Conservation (phyloP, 2,113 vertebrate genomes). For the Thinocorus orbignyianus region DNA sequence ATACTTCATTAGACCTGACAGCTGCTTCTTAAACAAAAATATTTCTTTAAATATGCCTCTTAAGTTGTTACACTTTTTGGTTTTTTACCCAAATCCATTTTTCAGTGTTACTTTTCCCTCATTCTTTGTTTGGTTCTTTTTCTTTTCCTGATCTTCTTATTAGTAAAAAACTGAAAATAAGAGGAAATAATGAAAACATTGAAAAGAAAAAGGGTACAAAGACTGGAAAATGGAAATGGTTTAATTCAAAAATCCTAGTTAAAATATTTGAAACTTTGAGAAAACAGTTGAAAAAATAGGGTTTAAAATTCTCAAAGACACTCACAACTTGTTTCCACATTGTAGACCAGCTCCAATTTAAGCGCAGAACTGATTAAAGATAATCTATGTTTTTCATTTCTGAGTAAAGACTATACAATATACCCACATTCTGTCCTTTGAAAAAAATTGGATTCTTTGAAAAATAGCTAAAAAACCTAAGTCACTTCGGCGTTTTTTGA, state of each 20-base stretch:
- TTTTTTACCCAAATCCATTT: conserved; percentile 1
- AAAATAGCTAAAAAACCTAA: conserved; percentile 32
- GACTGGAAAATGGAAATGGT: neutral
- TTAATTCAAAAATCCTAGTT: neutral
- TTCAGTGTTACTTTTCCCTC: neutral
- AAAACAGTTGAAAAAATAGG: neutral
- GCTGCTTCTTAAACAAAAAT: neutral
- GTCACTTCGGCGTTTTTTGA: conserved; percentile 39
- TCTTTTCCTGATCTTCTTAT: neutral
- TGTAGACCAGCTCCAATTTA: neutral
- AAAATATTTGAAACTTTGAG: neutral
- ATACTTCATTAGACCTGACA: neutral
- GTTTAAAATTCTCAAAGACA: neutral
- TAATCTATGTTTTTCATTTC: neutral
- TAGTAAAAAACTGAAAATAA: neutral
- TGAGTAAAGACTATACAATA: neutral
- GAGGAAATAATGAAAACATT: neutral
- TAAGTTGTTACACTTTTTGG: neutral
- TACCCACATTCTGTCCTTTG: neutral
- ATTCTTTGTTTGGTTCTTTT: neutral
- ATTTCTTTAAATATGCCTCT: neutral
- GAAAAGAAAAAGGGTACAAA: neutral
- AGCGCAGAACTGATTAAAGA: neutral
- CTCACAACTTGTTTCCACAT: neutral
- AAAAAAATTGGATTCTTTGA: neutral